Conservation (phyloP, 2,797 vertebrate species). For the Pseudochirops cupreus region DNA sequence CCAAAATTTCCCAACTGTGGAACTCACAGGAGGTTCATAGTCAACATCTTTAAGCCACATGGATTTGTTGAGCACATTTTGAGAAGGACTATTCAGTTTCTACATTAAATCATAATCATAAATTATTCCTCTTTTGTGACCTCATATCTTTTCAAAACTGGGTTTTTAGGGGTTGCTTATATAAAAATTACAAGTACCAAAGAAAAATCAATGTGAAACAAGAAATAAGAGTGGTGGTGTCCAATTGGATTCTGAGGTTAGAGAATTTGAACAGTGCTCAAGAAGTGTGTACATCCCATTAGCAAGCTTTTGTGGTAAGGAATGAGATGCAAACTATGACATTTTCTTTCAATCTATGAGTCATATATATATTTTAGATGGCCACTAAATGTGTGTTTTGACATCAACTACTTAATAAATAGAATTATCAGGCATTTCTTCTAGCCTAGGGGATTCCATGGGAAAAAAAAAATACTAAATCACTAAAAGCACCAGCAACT, state of each 20-base stretch:
- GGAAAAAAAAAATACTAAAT: not conserved
- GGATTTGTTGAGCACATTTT: not conserved
- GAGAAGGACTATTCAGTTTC: not conserved
- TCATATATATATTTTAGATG: not conserved
- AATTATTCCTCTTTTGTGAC: not conserved
- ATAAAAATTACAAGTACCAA: not conserved
- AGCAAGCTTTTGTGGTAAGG: not conserved
- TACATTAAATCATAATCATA: not conserved
- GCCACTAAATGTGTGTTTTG: not conserved
- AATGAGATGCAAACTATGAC: not conserved
- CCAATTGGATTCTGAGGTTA: not conserved
- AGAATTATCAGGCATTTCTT: not conserved
- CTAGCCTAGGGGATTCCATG: not conserved
- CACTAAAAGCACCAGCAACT: not conserved
- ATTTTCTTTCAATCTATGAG: not conserved
- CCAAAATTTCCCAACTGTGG: not conserved
- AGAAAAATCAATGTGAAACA: not conserved
- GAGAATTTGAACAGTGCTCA: not conserved
- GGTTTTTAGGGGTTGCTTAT: not conserved
- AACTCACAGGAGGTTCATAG: not conserved
- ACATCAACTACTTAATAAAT: not conserved
- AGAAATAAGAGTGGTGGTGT: not conserved
- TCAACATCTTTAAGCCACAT: not conserved
- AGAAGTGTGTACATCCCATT: not conserved
- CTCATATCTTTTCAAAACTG: not conserved